Base-by-base conservation (phyloP, 2,113 vertebrate species). In the Eclectus roratus region DNA sequence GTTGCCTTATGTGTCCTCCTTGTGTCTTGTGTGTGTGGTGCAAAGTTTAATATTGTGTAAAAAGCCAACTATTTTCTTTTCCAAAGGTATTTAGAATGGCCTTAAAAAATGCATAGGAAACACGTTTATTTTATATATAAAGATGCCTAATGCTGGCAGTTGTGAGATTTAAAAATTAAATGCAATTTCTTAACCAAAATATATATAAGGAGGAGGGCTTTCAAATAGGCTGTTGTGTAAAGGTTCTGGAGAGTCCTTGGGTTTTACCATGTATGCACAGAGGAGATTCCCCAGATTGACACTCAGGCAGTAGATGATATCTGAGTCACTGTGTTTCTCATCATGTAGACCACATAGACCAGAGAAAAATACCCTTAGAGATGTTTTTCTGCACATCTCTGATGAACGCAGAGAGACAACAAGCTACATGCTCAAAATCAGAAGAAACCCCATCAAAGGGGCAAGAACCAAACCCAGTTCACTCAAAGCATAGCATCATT, bases 381-480 rank as follows among this genome's bases (percentile, higher is more conserved):
- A 7, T 49, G 16, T 50, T 88, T 58, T 80, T 58, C 60, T 84
- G 58, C 49, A 63, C 53, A 61, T 25, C 39, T 85, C 79, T 83
- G 49, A 31, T 33, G 85, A 77, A 53, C 6, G 13, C 50, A 83
- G 21, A 56, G 49, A 53, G 46, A 70, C 41, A 93, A 81, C 46
- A 68, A 79, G 6, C 37, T 74, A 19, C 70, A 80, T 77, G 44
- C 31, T 94, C 58, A 18, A 66, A 85, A 79, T 85, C 49, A 91
- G 68, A 88, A 77, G 55, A 91, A 89, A 58, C 33, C 37, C 41
- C 80, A 76, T 78, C 53, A 87, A 95, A 93, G 66, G 17, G 25
- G 9, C 23, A 69, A 61, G 37, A 47, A 47, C 41, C 28, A 76
- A 79, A 60, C 56, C 52, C 4, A 1, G 4, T 68, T 84, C 60